A percentile compares a stretch with the other conserved stretches of the same genome.
Conservation (phyloP, 2,797 vertebrate species). For the Ctenopoma multispine region DNA sequence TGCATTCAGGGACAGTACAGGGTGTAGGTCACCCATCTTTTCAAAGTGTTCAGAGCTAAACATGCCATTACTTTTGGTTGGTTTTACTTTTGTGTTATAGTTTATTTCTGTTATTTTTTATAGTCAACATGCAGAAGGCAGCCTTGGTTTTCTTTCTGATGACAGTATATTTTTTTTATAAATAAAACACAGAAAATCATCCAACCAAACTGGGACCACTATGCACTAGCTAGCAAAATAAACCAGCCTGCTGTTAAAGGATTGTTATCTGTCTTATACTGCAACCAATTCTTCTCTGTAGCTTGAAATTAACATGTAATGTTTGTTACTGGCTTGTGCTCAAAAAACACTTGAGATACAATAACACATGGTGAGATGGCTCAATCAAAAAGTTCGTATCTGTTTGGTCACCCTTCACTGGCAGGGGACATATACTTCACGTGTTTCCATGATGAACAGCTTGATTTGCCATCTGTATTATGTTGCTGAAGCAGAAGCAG, state of each 20-base stretch:
- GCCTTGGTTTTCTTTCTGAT: too few relatives aligned
- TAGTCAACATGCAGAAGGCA: too few relatives aligned
- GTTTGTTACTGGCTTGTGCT: slow-evolving; percentile 16
- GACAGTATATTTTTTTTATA: too few relatives aligned
- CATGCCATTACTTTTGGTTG: too few relatives aligned
- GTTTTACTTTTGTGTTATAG: too few relatives aligned
- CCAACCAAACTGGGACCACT: too few relatives aligned
- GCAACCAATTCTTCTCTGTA: not conserved
- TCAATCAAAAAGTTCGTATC: slow-evolving; percentile 40
- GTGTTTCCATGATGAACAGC: slow-evolving; percentile 59
- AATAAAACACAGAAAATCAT: too few relatives aligned
- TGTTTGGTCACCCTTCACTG: slow-evolving; percentile 47
- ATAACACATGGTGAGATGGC: slow-evolving; percentile 10
- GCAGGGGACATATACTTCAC: slow-evolving; percentile 49
- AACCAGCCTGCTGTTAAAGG: slow-evolving; percentile 1
- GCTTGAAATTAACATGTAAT: slow-evolving; percentile 11
- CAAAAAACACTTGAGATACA: slow-evolving; percentile 12
- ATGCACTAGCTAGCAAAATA: not conserved
- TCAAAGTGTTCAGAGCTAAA: too few relatives aligned
- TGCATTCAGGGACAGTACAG: too few relatives aligned
- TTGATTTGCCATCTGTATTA: slow-evolving; percentile 69
- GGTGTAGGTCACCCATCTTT: too few relatives aligned
- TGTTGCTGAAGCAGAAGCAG: slow-evolving; percentile 10
- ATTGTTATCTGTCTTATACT: not conserved
- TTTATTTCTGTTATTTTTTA: too few relatives aligned